Conservation (phyloP, 2,113 vertebrate species). For the Tretioscincus oriximinensis region DNA sequence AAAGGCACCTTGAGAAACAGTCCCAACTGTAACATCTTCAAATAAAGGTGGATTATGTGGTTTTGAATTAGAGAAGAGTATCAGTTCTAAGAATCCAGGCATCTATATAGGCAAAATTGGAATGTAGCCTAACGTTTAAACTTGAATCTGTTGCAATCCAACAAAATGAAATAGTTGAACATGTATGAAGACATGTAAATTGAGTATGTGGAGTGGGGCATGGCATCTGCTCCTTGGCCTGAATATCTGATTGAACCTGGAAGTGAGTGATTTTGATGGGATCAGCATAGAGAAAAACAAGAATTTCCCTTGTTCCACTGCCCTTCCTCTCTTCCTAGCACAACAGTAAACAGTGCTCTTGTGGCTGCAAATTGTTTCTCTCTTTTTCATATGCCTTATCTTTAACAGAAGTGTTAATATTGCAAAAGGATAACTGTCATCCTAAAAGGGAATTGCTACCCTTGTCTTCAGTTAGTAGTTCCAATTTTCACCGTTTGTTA, state of each 20-base stretch:
- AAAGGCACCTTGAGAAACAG: not conserved
- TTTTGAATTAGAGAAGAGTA: not conserved
- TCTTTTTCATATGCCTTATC: not conserved
- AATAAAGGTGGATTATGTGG: not conserved
- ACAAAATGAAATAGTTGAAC: not conserved
- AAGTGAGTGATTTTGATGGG: not conserved
- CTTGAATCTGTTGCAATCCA: not conserved
- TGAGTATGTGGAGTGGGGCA: too few species aligned
- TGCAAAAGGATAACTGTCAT: not conserved
- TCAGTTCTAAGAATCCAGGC: too few species aligned
- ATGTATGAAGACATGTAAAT: too few species aligned
- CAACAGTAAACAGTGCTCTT: not conserved
- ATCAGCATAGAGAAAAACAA: not conserved
- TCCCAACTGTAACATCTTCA: not conserved
- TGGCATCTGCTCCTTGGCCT: too few species aligned
- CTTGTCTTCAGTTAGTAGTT: not conserved
- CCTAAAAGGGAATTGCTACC: not conserved
- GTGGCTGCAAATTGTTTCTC: too few species aligned
- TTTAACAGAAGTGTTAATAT: not conserved
- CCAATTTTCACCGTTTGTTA: slow-evolving; percentile 28
- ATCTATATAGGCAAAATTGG: not conserved
- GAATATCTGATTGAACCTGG: too few species aligned
- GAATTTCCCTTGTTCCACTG: not conserved
- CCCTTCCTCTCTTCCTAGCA: not conserved
- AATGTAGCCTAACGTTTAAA: not conserved